Percentiles rank a stretch among this genome's conserved stretches.
Evolutionary conservation across 2,888 invertebrate genomes (phyloP).

Genomic region (Tryphoninae sp.): DNA sequence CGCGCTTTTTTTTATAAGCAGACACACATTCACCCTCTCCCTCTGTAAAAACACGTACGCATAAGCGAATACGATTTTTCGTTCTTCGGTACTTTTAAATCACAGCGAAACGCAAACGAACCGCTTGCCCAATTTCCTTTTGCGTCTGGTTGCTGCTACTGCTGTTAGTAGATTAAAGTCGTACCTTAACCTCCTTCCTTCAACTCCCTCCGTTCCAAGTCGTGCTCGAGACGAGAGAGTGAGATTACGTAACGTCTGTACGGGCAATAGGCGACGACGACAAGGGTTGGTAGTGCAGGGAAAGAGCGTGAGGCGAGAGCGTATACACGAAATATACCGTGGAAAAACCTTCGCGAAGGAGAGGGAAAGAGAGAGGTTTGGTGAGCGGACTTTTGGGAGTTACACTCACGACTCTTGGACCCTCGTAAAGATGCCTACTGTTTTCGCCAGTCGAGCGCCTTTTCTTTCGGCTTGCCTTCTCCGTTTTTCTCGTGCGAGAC

Average conservation of each 20-base stretch:
- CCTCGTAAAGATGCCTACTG: constrained; percentile 75
- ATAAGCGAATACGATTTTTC: constrained; percentile 46
- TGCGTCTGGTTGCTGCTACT: constrained; percentile 43
- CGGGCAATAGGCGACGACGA: constrained; percentile 41
- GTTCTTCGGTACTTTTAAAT: constrained; percentile 68
- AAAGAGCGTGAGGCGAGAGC: constrained; percentile 28
- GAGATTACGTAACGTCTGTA: constrained; percentile 50
- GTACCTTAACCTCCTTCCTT: constrained; percentile 65
- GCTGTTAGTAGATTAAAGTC: constrained; percentile 78
- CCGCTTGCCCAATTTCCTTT: constrained; percentile 54
- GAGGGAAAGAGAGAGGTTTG: constrained; percentile 23
- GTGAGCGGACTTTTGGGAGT: constrained; percentile 68
- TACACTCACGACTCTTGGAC: constrained; percentile 71
- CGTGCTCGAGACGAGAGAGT: neutral
- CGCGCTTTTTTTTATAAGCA: neutral
- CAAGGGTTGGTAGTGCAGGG: constrained; percentile 48
- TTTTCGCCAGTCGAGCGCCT: constrained; percentile 64
- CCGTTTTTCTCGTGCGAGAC: constrained; percentile 31
- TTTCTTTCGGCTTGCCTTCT: neutral
- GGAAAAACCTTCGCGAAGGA: constrained; percentile 29
- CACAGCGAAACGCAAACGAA: constrained; percentile 74
- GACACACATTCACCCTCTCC: constrained; percentile 9
- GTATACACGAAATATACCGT: constrained; percentile 27
- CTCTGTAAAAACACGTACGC: constrained; percentile 22
- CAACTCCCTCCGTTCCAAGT: neutral